Percentiles rank a stretch among this genome's conserved stretches.
Evolutionary conservation across 37 sponge, comb jelly and placozoan genomes (phyloP).

Genomic region (Cladorhizidae sp.): DNA sequence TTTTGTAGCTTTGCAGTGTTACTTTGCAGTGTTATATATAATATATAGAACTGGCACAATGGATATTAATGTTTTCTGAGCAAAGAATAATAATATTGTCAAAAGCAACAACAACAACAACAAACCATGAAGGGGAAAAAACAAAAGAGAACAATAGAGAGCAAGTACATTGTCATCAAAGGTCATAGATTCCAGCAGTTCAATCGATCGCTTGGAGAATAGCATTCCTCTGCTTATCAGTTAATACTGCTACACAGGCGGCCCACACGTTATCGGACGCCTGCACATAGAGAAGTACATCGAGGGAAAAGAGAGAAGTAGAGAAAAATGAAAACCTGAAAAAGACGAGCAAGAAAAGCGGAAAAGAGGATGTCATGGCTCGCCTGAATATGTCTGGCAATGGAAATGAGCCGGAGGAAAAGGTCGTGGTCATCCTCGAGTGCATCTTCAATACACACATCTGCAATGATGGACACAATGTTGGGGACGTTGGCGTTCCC

Average conservation of each 20-base stretch:
- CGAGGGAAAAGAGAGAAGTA: too few species aligned
- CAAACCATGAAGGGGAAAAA: too few species aligned
- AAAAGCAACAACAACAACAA: too few species aligned
- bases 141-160: too few species aligned
- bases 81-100: too few species aligned
- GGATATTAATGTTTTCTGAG: too few species aligned
- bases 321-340: background rate
- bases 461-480: constrained; percentile 81
- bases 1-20: too few species aligned
- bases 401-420: constrained; percentile 66
- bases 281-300: constrained; percentile 19
- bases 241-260: constrained; percentile 54
- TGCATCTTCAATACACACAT: constrained; percentile 64
- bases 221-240: constrained; percentile 64
- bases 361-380: background rate
- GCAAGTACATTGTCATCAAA: too few species aligned
- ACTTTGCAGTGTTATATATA: too few species aligned
- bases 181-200: background rate
- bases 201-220: constrained; percentile 51
- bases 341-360: background rate
- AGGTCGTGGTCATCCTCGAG: constrained; percentile 55
- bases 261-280: constrained; percentile 75
- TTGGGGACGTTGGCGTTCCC: constrained; percentile 82
- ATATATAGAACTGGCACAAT: too few species aligned
- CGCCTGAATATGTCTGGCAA: constrained; percentile 89